Conservation (phyloP, 1,140 invertebrate genomes). For the Fopius arisanus region DNA sequence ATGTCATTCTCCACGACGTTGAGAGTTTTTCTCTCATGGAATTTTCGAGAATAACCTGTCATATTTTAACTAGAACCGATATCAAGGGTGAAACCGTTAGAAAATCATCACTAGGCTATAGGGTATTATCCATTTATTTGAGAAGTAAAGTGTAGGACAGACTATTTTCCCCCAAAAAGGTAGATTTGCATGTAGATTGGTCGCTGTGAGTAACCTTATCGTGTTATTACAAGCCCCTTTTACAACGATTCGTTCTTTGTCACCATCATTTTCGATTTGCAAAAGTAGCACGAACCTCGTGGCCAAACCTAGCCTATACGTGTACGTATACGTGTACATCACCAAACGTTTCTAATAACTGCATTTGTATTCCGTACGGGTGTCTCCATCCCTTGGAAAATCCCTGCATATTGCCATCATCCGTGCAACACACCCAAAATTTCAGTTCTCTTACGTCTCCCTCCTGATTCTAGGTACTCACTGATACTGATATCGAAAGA, state of each 20-base stretch:
- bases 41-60: no score
- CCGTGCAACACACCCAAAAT: constrained; percentile 22
- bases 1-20: no score
- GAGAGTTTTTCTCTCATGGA: no score
- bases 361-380: constrained; percentile 54
- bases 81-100: no score
- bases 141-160: background rate
- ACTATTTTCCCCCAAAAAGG: constrained; percentile 14
- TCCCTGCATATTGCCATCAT: constrained; percentile 45
- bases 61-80: no score
- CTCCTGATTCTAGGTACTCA: background rate
- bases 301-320: background rate
- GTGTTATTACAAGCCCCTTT: constrained; percentile 32
- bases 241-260: constrained; percentile 27
- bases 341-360: constrained; percentile 47
- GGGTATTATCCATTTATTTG: background rate
- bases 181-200: constrained; percentile 38
- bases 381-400: constrained; percentile 32
- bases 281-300: constrained; percentile 7
- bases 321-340: constrained; percentile 3
- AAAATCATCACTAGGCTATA: background rate
- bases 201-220: constrained; percentile 33
- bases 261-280: constrained; percentile 23
- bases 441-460: background rate
- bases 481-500: background rate